Evolutionary conservation across 2,113 vertebrate species (phyloP).

Genomic region (Festucalex cinctus): DNA sequence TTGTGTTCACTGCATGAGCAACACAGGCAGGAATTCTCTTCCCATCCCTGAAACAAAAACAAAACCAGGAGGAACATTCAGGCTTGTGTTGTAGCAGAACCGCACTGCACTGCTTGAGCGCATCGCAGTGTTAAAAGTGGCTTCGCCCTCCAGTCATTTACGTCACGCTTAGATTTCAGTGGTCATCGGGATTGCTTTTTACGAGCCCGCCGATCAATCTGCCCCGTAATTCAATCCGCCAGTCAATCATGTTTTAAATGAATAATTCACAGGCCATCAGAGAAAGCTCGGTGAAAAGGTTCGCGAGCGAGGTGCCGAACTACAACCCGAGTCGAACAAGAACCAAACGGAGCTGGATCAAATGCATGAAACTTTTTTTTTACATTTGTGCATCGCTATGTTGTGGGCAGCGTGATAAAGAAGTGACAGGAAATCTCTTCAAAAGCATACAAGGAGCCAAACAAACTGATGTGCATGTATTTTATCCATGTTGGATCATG

Average conservation of each 20-base stretch:
- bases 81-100: not conserved
- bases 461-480: not conserved
- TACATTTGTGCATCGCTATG: not conserved
- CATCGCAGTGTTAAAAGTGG: constrained; percentile 1
- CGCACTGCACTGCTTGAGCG: not conserved
- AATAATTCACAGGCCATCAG: constrained; percentile 61
- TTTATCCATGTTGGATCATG: not conserved
- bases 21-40: not conserved
- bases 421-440: constrained; percentile 1
- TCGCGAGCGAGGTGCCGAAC: constrained; percentile 19
- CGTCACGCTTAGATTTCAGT: constrained; percentile 57
- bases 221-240: constrained; percentile 57
- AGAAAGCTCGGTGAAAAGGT: constrained; percentile 50
- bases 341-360: constrained; percentile 19
- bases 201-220: constrained; percentile 63
- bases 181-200: constrained; percentile 57
- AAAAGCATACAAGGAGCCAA: not conserved
- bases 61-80: not conserved
- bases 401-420: not conserved
- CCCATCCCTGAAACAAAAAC: not conserved
- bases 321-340: constrained; percentile 23
- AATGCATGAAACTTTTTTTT: constrained; percentile 15
- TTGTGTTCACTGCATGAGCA: not conserved
- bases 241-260: constrained; percentile 67
- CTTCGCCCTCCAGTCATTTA: constrained; percentile 46